These are phyloP conservation scores for Knipowitschia caucasica DNA, from an alignment of 2,797 vertebrate species.

Conservation along the genomic window DNA sequence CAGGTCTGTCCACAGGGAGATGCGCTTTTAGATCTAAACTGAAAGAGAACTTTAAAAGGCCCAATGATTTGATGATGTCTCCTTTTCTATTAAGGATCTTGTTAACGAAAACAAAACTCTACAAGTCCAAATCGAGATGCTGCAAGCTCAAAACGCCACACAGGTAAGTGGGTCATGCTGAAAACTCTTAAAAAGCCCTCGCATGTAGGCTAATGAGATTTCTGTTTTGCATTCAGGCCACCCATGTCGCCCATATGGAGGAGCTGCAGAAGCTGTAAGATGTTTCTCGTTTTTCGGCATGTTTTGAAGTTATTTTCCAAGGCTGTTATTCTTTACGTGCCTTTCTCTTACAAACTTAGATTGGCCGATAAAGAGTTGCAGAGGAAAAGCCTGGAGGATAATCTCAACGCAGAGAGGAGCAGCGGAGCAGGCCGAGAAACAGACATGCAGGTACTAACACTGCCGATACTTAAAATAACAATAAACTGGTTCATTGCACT, in stretches of 20 bases:
- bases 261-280: constrained; percentile 95
- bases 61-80: neutral
- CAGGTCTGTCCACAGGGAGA: constrained; percentile 68
- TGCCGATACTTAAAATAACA: constrained; percentile 21
- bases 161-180: constrained; percentile 78
- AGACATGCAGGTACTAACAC: constrained; percentile 87
- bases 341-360: no score
- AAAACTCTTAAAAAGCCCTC: neutral
- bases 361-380: constrained; percentile 93
- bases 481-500: constrained; percentile 19
- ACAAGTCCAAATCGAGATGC: constrained; percentile 84
- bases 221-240: constrained; percentile 73
- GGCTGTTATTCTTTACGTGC: neutral
- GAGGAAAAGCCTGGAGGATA: constrained; percentile 92
- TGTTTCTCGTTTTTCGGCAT: neutral
- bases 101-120: constrained; percentile 90
- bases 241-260: constrained; percentile 88
- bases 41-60: neutral
- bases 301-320: neutral
- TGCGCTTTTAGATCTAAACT: neutral
- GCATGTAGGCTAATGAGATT: constrained; percentile 39
- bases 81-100: constrained; percentile 81
- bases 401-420: constrained; percentile 87
- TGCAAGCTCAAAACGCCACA: constrained; percentile 86
- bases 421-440: constrained; percentile 87